These are phyloP conservation scores for Leptinotarsa texana DNA, from an alignment of 1,140 invertebrate genomes.

Conservation along the genomic window DNA sequence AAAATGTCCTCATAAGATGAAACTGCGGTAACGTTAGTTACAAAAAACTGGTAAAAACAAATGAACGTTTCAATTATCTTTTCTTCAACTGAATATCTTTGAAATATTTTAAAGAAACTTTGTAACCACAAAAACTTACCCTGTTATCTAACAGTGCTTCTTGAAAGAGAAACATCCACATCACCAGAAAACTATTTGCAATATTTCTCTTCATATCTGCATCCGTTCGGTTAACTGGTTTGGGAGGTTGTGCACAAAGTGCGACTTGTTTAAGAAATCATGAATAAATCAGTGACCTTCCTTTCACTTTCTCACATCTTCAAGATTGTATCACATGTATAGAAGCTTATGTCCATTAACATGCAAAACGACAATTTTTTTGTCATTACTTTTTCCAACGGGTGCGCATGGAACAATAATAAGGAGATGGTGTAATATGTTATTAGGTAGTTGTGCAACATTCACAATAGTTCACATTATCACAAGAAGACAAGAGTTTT, in stretches of 20 bases:
- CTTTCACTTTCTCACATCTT: conserved; percentile 2
- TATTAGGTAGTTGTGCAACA: no score
- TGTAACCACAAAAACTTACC: not conserved
- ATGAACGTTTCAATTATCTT: no score
- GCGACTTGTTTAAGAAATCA: not conserved
- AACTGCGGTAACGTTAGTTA: no score
- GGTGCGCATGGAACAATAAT: not conserved
- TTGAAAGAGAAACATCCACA: not conserved
- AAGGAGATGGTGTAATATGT: no score
- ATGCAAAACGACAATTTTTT: not conserved
- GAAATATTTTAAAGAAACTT: no score
- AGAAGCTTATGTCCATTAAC: not conserved
- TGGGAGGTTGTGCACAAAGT: no score
- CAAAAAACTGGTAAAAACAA: no score
- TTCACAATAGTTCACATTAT: no score
- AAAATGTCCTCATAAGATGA: no score
- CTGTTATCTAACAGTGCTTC: not conserved
- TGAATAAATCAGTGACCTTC: not conserved
- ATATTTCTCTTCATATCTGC: not conserved
- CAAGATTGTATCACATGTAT: not conserved
- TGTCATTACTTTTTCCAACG: not conserved
- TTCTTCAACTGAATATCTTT: no score
- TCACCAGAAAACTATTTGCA: not conserved
- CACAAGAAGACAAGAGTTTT: no score
- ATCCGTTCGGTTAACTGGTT: not conserved